Percentiles rank a stretch among this genome's conserved stretches.
phyloP scores from a whole-genome alignment of 2,113 vertebrate species.

The Esox niger region DNA sequence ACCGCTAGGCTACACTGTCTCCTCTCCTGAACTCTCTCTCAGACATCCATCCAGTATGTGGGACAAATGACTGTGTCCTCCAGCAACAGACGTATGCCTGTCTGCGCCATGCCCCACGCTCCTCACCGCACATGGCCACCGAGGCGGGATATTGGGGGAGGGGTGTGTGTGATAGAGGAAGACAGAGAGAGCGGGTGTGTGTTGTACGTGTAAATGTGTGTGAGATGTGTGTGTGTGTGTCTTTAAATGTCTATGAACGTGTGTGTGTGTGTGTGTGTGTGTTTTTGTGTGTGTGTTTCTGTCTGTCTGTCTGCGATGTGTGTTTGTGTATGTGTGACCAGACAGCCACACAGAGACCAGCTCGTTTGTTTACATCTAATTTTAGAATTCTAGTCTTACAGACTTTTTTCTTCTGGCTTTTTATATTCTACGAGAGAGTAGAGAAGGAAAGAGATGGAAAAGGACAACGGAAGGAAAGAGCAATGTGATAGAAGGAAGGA shows the following conservation, averaged over 20 bases:
- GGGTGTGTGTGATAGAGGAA: too few species aligned
- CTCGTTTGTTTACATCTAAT: constrained; percentile 12
- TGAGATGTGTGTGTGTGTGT: too few species aligned
- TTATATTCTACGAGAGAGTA: constrained; percentile 5
- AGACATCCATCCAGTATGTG: constrained; percentile 44
- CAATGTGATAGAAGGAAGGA: constrained; percentile 8
- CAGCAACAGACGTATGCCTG: constrained; percentile 67
- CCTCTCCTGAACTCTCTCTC: constrained; percentile 22
- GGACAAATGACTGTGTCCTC: constrained; percentile 56
- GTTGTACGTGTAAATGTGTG: background rate
- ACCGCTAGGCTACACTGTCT: constrained; percentile 76
- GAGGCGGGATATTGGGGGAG: constrained; percentile 40
- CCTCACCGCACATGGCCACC: constrained; percentile 43
- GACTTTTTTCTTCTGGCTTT: background rate
- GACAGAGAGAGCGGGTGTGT: too few species aligned
- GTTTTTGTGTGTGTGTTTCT: background rate
- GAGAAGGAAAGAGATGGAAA: constrained; percentile 30
- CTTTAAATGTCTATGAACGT: too few species aligned
- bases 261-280: constrained; percentile 27
- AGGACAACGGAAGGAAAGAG: constrained; percentile 30
- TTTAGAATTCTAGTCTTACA: constrained; percentile 5
- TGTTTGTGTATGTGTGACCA: background rate
- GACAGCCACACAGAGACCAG: constrained; percentile 6
- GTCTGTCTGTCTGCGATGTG: constrained; percentile 20
- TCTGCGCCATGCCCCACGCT: constrained; percentile 55